These are phyloP conservation scores for Drosophila cracens DNA, from an alignment of 2,888 invertebrate genomes.

Conservation along the genomic window DNA sequence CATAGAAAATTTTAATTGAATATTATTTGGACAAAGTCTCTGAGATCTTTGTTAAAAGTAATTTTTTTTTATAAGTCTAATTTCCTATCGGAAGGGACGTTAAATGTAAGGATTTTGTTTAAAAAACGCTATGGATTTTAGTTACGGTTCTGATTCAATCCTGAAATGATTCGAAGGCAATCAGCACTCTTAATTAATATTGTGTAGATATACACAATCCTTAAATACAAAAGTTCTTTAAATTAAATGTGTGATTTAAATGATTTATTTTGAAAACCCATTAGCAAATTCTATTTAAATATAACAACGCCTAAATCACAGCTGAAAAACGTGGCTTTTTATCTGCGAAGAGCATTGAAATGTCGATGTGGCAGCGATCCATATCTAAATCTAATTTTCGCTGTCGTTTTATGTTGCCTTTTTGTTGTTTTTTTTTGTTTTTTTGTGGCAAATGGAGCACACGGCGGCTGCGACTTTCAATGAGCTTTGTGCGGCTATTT, in stretches of 20 bases:
- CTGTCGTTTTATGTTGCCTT: conserved; percentile 9
- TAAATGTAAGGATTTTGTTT: too few relatives aligned
- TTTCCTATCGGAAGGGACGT: too few relatives aligned
- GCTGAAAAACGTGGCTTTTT: not conserved
- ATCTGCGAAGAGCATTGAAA: conserved; percentile 26
- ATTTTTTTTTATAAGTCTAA: too few relatives aligned
- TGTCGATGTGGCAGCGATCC: conserved; percentile 4
- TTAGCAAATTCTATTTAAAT: not conserved
- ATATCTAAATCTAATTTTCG: conserved; percentile 21
- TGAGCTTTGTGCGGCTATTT: conserved; percentile 78
- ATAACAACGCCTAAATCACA: not conserved
- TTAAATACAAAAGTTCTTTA: not conserved
- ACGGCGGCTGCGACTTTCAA: conserved; percentile 68
- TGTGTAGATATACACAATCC: not conserved
- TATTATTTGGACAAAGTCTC: too few relatives aligned
- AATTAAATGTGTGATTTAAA: not conserved
- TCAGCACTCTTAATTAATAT: not conserved
- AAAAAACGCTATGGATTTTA: not conserved
- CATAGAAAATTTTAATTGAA: too few relatives aligned
- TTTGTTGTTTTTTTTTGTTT: not conserved
- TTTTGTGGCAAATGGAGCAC: conserved; percentile 64
- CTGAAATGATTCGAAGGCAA: not conserved
- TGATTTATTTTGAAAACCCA: not conserved
- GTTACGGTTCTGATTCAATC: too few relatives aligned
- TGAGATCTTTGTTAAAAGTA: too few relatives aligned